phyloP scores from a whole-genome alignment of 2,797 vertebrate species.

The Sebastes cheni region DNA sequence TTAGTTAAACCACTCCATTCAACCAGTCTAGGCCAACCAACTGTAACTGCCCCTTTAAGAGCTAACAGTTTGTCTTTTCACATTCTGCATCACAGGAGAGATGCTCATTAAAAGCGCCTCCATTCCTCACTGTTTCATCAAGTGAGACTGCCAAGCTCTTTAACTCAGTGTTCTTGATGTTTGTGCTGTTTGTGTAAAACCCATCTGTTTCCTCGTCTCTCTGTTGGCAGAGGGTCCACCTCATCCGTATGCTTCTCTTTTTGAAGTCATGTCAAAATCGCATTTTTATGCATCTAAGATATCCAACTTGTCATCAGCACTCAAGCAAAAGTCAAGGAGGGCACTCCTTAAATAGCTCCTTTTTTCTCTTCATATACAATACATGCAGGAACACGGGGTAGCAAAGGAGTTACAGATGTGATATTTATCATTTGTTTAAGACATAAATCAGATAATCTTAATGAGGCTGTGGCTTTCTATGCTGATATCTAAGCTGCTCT shows the following conservation, averaged over 20 bases:
- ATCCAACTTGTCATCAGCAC: constrained; percentile 79
- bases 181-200: constrained; percentile 87
- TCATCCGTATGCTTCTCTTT: constrained; percentile 85
- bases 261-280: constrained; percentile 85
- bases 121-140: constrained; percentile 84
- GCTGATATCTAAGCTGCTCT: constrained; percentile 18
- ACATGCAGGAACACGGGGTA: constrained; percentile 27
- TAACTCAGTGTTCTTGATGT: constrained; percentile 88
- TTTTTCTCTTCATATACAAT: constrained; percentile 49
- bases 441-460: not conserved
- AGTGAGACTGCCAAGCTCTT: constrained; percentile 86
- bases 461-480: not conserved
- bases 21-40: constrained; percentile 43
- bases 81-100: constrained; percentile 81
- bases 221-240: constrained; percentile 85
- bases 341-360: constrained; percentile 71
- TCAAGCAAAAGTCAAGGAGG: constrained; percentile 75
- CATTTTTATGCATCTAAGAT: constrained; percentile 80
- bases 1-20: constrained; percentile 15
- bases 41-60: constrained; percentile 75
- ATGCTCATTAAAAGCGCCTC: constrained; percentile 86
- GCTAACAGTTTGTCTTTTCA: constrained; percentile 80
- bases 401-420: constrained; percentile 27
- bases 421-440: constrained; percentile 22
- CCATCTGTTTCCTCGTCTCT: constrained; percentile 87